Evolutionary conservation across 1,140 invertebrate species (phyloP).

Genomic region (Nasonia giraulti): DNA sequence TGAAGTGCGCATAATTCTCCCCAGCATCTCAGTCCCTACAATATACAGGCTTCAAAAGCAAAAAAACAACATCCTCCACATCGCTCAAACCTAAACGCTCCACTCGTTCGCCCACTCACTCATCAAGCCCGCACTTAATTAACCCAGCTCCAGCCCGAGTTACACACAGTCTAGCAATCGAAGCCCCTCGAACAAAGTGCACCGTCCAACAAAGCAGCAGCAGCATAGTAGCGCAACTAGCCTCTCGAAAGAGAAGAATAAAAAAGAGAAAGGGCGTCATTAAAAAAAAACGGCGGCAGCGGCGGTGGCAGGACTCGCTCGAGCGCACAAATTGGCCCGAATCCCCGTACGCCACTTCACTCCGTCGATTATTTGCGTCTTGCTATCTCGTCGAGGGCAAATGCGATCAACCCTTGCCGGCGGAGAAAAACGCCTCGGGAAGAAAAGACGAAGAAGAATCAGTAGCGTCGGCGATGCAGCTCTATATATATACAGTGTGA

Average conservation of each 20-base stretch:
- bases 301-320: too few species aligned
- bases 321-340: too few species aligned
- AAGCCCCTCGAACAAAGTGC: too few species aligned
- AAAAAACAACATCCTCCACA: neutral
- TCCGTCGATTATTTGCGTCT: constrained; percentile 8
- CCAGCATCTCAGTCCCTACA: too few species aligned
- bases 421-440: neutral
- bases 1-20: neutral
- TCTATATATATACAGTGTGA: neutral
- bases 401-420: neutral
- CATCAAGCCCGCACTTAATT: neutral
- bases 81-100: neutral
- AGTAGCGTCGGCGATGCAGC: neutral
- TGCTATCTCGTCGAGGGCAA: neutral
- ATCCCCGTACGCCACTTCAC: neutral
- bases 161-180: too few species aligned
- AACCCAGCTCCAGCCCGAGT: neutral
- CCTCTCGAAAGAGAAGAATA: neutral
- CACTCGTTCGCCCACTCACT: neutral
- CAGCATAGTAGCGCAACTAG: neutral
- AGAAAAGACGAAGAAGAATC: neutral
- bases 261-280: neutral
- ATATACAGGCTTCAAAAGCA: neutral
- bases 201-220: neutral
- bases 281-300: too few species aligned